Base-by-base conservation (phyloP, 2,888 invertebrate genomes). In the Polydesmus complanatus region DNA sequence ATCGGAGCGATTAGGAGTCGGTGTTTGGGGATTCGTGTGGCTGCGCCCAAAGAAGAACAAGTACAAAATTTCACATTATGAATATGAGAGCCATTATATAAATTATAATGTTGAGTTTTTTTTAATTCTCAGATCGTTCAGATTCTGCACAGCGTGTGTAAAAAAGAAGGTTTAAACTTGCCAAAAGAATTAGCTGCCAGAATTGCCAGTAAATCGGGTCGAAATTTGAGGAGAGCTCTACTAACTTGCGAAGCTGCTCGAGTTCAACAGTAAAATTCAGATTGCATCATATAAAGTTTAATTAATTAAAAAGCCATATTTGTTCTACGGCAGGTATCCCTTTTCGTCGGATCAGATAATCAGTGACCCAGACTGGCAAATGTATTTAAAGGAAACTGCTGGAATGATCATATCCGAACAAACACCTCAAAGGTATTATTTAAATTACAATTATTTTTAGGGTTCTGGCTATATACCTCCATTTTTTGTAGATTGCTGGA, bases 1-100 rank as follows among this genome's bases (percentile, higher is more conserved):
- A 92, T 96, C 68, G 94, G 95, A n/a, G 96, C 98, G 2, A 94
- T 99, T 66, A 82, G 87, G 64, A 94, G 95, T 62, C 81, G 98
- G 72, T 99, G 98, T 74, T 80, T 99, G 49, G 86, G 88, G 21
- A 82, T 99, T 48, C 78, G 98, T 67, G 87, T 98, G 0, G 82
- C 95, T 8, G 92, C 97, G 1, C 98, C 98, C 0, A 81, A 83
- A 1, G 74, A 81, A 54, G 78, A 79, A 21, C 87, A 94, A 73
- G 90, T 97, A 65, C 77, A 62, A n/a, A n/a, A n/a, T n/a, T n/a
- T n/a, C n/a, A n/a, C n/a, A n/a, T n/a, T n/a, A n/a, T n/a, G n/a
- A n/a, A n/a, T n/a, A n/a, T n/a, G n/a, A n/a, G n/a, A n/a, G n/a
- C n/a, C n/a, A n/a, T n/a, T n/a, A n/a, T n/a, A n/a, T n/a, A n/a